A percentile compares a stretch with the other conserved stretches of the same genome.
phyloP scores from a whole-genome alignment of 2,797 vertebrate genomes.

The Streptopelia turtur region DNA sequence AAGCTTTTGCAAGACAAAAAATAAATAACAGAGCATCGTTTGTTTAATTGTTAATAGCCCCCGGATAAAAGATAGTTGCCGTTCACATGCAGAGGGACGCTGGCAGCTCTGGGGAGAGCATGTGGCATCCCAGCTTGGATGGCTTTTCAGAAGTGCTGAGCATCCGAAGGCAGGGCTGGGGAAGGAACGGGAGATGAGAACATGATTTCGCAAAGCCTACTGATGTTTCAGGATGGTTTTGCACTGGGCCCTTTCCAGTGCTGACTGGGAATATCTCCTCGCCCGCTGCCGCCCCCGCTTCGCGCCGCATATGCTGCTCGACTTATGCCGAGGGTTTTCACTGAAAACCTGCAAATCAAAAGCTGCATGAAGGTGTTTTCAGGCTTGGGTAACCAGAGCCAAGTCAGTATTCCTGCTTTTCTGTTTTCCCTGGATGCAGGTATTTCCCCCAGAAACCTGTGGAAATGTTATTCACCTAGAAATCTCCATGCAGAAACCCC shows the following conservation, averaged over 20 bases:
- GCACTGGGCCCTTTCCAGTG: not conserved
- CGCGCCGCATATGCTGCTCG: not conserved
- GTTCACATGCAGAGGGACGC: not conserved
- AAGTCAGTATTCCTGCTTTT: not conserved
- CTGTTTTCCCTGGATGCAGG: not conserved
- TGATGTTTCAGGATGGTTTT: not conserved
- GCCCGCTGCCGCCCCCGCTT: not conserved
- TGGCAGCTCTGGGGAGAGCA: not conserved
- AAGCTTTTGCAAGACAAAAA: not conserved
- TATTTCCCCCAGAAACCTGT: not conserved
- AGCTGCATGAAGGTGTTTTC: not conserved
- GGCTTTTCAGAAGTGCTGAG: slow-evolving; percentile 8
- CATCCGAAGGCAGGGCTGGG: not conserved
- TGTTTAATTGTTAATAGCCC: not conserved
- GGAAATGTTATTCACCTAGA: fast-evolving
- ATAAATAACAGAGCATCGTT: not conserved
- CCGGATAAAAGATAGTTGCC: not conserved
- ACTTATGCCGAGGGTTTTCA: not conserved
- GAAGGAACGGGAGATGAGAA: not conserved
- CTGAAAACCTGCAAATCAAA: not conserved
- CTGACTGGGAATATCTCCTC: not conserved
- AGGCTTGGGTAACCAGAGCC: not conserved
- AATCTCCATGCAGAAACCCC: fast-evolving
- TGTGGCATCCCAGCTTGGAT: slow-evolving; percentile 22
- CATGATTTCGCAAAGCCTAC: not conserved